phyloP scores from a whole-genome alignment of 2,888 invertebrate species.

The Prosopocoilus inquinatus region DNA sequence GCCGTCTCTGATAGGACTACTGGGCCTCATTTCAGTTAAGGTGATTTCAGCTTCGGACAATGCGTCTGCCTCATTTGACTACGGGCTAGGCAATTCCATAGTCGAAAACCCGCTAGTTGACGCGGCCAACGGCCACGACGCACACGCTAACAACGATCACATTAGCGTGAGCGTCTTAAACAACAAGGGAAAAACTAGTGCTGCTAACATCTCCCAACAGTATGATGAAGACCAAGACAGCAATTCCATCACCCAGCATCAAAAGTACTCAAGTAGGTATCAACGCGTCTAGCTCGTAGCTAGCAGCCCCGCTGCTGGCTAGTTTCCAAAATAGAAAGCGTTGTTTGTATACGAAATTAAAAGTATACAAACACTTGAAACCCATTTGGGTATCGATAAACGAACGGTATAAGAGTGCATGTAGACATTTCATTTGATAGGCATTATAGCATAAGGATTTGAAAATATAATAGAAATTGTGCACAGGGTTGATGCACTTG shows the following conservation, averaged over 20 bases:
- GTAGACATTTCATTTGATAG: conserved; percentile 27
- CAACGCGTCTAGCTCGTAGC: conserved; percentile 25
- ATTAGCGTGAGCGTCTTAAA: conserved; percentile 48
- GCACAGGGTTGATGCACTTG: conserved; percentile 44
- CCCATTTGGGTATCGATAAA: not conserved
- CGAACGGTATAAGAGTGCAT: conserved; percentile 26
- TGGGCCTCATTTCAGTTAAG: conserved; percentile 57
- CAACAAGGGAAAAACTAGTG: conserved; percentile 41
- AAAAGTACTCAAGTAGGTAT: conserved; percentile 50
- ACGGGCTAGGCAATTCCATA: conserved; percentile 55
- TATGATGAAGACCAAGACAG: conserved; percentile 45
- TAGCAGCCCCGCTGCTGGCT: conserved; percentile 22
- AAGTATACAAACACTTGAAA: not conserved
- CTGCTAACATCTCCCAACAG: conserved; percentile 38
- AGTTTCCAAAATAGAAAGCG: not conserved
- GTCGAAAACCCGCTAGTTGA: conserved; percentile 61
- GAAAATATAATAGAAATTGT: conserved; percentile 36
- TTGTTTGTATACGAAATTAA: conserved; percentile 1
- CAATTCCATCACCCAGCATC: conserved; percentile 40
- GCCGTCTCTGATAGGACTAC: conserved; percentile 30
- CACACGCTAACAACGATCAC: conserved; percentile 52
- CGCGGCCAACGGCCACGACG: conserved; percentile 54
- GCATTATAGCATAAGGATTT: conserved; percentile 24
- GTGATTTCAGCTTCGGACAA: conserved; percentile 61
- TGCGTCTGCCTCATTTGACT: conserved; percentile 56